Conservation (phyloP, 2,113 vertebrate genomes). For the Anolis sagrei region DNA sequence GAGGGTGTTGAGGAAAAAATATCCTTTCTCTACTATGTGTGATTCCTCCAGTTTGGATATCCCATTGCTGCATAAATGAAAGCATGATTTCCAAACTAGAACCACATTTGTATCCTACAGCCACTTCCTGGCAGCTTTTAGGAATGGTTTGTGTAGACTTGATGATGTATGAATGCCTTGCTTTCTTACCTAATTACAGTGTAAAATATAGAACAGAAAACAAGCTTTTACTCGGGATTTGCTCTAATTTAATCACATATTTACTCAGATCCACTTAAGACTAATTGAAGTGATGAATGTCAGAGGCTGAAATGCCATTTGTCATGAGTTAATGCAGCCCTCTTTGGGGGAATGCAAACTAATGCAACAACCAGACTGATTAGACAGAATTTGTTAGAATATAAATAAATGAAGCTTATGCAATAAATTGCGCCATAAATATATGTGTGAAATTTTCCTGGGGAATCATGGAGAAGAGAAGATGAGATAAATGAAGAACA, state of each 20-base stretch:
- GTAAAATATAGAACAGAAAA: conserved; percentile 50
- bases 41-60: neutral
- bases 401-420: conserved; percentile 54
- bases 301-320: conserved; percentile 61
- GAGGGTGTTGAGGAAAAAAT: too few species aligned
- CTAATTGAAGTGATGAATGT: conserved; percentile 62
- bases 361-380: conserved; percentile 61
- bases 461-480: conserved; percentile 15
- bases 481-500: conserved; percentile 3
- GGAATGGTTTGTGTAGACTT: conserved; percentile 16
- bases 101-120: neutral
- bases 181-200: conserved; percentile 24
- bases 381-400: conserved; percentile 56
- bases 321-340: conserved; percentile 42
- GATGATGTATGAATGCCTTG: conserved; percentile 42
- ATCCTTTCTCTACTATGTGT: too few species aligned
- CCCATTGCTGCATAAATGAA: neutral
- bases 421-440: conserved; percentile 38
- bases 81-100: neutral
- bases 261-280: conserved; percentile 64
- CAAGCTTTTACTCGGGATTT: conserved; percentile 24
- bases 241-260: conserved; percentile 56
- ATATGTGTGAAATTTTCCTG: conserved; percentile 25
- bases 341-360: conserved; percentile 56
- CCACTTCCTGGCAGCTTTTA: conserved; percentile 15